A percentile compares a stretch with the other conserved stretches of the same genome.
These are phyloP conservation scores for Periophthalmus modestus DNA, from an alignment of 2,113 vertebrate genomes.

Conservation along the genomic window DNA sequence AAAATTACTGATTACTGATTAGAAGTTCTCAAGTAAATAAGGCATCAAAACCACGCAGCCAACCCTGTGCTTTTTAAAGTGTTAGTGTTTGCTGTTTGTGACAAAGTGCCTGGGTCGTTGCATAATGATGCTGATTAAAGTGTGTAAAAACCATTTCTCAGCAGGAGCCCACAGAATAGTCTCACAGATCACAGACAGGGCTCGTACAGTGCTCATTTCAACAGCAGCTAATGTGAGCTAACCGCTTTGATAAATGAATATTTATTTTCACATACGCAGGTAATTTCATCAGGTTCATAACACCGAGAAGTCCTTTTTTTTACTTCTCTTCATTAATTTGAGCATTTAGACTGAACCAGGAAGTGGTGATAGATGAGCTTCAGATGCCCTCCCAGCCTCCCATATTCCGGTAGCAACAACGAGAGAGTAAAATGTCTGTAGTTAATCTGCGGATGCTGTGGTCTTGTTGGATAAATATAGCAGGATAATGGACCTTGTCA, in stretches of 20 bases:
- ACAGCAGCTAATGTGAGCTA: background rate
- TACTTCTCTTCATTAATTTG: background rate
- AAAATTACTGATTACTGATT: too few species aligned
- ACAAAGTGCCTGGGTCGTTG: background rate
- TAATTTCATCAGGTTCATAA: background rate
- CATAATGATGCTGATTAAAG: background rate
- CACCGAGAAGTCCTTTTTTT: background rate
- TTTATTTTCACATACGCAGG: background rate
- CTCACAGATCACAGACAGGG: background rate
- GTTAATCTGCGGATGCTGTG: background rate
- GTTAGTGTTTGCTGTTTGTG: background rate
- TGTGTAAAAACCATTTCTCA: background rate
- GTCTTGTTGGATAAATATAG: background rate
- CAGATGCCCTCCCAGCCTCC: background rate
- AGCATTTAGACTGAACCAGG: background rate
- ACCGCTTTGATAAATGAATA: background rate
- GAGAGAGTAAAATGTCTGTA: background rate
- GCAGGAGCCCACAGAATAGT: background rate
- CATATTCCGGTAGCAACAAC: background rate
- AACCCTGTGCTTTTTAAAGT: background rate
- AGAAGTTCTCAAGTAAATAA: too few species aligned
- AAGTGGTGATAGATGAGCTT: background rate
- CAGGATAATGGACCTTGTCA: background rate
- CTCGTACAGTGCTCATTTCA: background rate
- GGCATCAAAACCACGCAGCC: too few species aligned